Evolutionary conservation across 2,888 invertebrate genomes (phyloP).

Genomic region (Lycocerus yunnanus): DNA sequence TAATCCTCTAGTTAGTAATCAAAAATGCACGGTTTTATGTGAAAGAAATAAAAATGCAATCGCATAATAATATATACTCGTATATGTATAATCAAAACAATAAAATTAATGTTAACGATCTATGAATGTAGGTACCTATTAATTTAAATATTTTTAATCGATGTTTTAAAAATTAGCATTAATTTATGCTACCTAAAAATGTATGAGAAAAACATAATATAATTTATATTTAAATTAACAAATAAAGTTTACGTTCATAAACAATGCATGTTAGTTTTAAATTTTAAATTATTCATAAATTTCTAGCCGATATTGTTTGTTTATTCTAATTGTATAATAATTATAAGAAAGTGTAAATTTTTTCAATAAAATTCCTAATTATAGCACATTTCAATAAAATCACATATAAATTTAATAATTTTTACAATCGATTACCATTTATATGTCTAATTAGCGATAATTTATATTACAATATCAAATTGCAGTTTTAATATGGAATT

Average conservation of each 20-base stretch:
- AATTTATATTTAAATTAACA: background rate
- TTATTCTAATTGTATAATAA: background rate
- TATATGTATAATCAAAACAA: too few relatives aligned
- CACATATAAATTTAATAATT: background rate
- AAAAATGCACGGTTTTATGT: background rate
- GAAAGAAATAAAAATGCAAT: background rate
- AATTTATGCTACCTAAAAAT: background rate
- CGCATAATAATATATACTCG: background rate
- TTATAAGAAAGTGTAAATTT: background rate
- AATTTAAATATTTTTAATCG: background rate
- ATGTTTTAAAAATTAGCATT: background rate
- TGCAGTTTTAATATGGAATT: background rate
- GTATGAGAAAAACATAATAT: background rate
- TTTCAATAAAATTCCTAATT: background rate
- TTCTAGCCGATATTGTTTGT: background rate
- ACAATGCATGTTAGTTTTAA: background rate
- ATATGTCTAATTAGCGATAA: background rate
- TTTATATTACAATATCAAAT: background rate
- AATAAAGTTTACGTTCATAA: background rate
- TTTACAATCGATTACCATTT: background rate
- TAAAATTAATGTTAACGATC: background rate
- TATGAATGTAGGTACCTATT: too few relatives aligned
- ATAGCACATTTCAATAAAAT: background rate
- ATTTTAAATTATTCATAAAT: background rate
- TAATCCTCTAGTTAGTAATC: background rate